Conservation (phyloP, 2,113 vertebrate species). For the Solea senegalensis region DNA sequence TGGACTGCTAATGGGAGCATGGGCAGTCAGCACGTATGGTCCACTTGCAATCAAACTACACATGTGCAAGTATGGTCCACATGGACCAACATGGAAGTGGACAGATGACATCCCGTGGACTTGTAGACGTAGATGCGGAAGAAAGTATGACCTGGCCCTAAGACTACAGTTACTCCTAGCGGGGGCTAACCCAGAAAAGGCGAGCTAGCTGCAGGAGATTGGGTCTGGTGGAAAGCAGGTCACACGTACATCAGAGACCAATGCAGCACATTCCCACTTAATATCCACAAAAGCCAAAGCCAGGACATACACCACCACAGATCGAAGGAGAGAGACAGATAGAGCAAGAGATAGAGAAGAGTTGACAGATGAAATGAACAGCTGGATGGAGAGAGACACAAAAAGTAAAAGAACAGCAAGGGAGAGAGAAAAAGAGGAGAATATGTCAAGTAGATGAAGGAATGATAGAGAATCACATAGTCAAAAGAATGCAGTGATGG, state of each 20-base stretch:
- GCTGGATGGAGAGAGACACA: conserved; percentile 16
- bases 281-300: conserved; percentile 64
- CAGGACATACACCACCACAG: conserved; percentile 56
- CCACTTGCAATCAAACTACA: too few species aligned
- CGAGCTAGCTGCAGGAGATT: conserved; percentile 62
- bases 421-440: conserved; percentile 19
- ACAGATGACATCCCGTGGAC: too few species aligned
- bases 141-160: background rate
- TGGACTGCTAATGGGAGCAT: too few species aligned
- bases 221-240: conserved; percentile 76
- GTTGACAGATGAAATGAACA: conserved; percentile 28
- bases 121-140: too few species aligned
- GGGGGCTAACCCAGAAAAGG: conserved; percentile 74
- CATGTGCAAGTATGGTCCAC: too few species aligned
- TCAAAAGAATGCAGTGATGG: background rate
- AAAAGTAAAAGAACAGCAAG: conserved; percentile 16
- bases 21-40: too few species aligned
- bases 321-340: conserved; percentile 36
- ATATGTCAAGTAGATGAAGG: conserved; percentile 23
- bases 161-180: conserved; percentile 58
- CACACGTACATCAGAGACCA: conserved; percentile 78
- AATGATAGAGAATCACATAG: conserved; percentile 1
- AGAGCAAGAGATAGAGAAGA: conserved; percentile 9
- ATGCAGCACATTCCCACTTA: conserved; percentile 60
- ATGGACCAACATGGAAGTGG: too few species aligned